These are phyloP conservation scores for Ectemnius cavifrons DNA, from an alignment of 2,888 invertebrate genomes.

Conservation along the genomic window DNA sequence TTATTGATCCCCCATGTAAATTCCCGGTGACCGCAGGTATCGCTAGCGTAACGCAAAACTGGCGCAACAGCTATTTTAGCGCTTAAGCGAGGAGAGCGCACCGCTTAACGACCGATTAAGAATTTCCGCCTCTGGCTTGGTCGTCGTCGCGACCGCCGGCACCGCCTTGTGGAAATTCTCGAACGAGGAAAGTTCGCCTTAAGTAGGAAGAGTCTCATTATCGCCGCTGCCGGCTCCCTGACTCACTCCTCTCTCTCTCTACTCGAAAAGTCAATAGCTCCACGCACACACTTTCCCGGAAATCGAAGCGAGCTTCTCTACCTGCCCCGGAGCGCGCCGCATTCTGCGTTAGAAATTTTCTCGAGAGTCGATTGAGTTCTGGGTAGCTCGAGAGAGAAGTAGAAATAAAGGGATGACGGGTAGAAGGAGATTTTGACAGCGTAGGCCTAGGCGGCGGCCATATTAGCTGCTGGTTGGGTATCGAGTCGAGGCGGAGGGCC, in stretches of 20 bases:
- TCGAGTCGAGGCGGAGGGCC: constrained; percentile 49
- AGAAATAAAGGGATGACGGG: constrained; percentile 50
- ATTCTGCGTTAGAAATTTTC: too few relatives aligned
- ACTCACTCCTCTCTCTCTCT: constrained; percentile 52
- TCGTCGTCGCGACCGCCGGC: not conserved
- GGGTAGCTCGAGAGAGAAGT: constrained; percentile 4
- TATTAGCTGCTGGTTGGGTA: constrained; percentile 58
- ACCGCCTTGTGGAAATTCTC: constrained; percentile 23
- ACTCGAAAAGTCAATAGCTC: constrained; percentile 19
- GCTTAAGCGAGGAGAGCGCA: too few relatives aligned
- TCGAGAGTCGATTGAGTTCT: too few relatives aligned
- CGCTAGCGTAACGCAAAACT: constrained; percentile 6
- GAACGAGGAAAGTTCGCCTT: constrained; percentile 43
- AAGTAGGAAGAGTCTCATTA: constrained; percentile 57
- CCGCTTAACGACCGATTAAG: too few relatives aligned
- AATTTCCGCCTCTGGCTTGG: not conserved
- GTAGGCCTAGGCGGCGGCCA: constrained; percentile 65
- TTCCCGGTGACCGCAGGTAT: constrained; percentile 35
- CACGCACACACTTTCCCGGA: not conserved
- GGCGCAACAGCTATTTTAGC: constrained; percentile 6
- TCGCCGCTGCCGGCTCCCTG: constrained; percentile 48
- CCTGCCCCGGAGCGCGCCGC: not conserved
- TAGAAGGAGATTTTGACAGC: constrained; percentile 63
- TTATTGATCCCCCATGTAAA: constrained; percentile 48
- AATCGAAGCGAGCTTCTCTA: not conserved